Evolutionary conservation across 2,797 vertebrate genomes (phyloP).

Genomic region (Dryobates pubescens): DNA sequence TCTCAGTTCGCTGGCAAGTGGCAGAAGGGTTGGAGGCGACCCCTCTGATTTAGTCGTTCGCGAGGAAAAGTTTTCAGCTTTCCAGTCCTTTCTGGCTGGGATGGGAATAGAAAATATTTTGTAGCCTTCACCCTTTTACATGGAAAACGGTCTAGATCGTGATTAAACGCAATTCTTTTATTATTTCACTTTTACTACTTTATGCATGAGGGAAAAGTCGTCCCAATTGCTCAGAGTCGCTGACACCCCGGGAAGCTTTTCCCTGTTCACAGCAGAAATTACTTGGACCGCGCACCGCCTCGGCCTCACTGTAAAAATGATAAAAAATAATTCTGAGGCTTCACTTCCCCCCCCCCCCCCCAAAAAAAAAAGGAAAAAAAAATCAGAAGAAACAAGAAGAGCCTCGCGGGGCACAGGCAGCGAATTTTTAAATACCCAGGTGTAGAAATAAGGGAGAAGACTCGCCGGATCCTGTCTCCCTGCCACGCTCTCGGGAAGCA

Average conservation of each 20-base stretch:
- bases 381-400: neutral
- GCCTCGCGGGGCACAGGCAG: conserved; percentile 6
- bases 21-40: conserved; percentile 43
- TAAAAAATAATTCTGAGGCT: neutral
- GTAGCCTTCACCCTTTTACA: neutral
- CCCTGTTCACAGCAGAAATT: neutral
- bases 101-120: neutral
- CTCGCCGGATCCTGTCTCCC: neutral
- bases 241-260: neutral
- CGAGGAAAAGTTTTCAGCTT: conserved; percentile 32
- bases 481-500: neutral
- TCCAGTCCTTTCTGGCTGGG: neutral
- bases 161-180: neutral
- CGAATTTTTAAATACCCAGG: neutral
- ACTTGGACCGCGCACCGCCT: neutral
- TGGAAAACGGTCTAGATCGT: neutral
- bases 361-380: neutral
- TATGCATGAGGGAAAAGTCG: neutral
- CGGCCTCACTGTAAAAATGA: neutral
- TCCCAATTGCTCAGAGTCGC: neutral
- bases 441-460: neutral
- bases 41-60: conserved; percentile 37
- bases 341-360: neutral
- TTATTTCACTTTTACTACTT: conserved; percentile 11
- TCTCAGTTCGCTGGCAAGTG: conserved; percentile 51